Conservation (phyloP, 2,888 invertebrate species). For the Protophormia terraenovae region DNA sequence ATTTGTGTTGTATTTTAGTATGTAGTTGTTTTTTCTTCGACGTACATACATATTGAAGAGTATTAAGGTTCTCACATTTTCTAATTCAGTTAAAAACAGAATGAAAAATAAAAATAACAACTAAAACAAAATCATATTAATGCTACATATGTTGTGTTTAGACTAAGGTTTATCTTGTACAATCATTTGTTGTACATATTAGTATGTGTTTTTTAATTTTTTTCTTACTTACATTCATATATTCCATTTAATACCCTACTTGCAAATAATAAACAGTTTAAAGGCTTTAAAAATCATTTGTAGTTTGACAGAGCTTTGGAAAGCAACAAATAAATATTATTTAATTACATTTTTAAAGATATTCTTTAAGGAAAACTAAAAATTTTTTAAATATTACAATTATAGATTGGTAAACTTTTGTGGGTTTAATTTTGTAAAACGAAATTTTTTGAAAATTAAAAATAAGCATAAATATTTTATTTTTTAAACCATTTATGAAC, state of each 20-base stretch:
- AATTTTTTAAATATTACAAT: too few relatives aligned
- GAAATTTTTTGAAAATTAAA: too few relatives aligned
- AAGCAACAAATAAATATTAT: too few relatives aligned
- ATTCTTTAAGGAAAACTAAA: too few relatives aligned
- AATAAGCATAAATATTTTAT: too few relatives aligned
- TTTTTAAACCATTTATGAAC: too few relatives aligned
- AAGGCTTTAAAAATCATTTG: neutral
- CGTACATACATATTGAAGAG: constrained; percentile 27
- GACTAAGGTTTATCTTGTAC: constrained; percentile 60
- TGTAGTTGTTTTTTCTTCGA: neutral
- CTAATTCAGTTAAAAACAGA: constrained; percentile 51
- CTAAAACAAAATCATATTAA: constrained; percentile 47
- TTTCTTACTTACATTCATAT: neutral
- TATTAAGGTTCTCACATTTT: constrained; percentile 65
- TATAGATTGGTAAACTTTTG: too few relatives aligned
- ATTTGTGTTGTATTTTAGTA: neutral
- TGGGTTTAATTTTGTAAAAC: too few relatives aligned
- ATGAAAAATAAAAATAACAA: constrained; percentile 3
- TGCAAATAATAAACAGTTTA: neutral
- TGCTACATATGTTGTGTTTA: constrained; percentile 44
- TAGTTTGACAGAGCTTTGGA: too few relatives aligned
- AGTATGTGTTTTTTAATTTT: constrained; percentile 27
- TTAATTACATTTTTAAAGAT: too few relatives aligned
- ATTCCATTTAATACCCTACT: constrained; percentile 10
- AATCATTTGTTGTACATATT: constrained; percentile 51